Base-by-base conservation (phyloP, 2,113 vertebrate genomes). In the Pluvialis apricaria region DNA sequence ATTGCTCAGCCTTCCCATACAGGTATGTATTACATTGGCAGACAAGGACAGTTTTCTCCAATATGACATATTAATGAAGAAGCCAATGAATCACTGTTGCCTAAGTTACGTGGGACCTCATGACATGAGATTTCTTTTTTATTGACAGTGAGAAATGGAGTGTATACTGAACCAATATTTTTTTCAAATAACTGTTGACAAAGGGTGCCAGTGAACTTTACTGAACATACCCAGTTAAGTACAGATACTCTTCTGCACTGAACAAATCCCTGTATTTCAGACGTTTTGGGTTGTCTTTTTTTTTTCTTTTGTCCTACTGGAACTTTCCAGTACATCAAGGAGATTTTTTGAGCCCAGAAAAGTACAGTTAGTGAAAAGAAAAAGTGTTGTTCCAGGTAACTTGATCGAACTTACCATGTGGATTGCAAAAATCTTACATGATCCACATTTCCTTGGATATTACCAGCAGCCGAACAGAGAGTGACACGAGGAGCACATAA, bases 261-360 rank as follows among this genome's bases (percentile, higher is more conserved):
- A 61, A 13, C 2, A 92, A 87, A 58, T 42, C 18, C 6, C 6
- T 26, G 5, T 17, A 42, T 45, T 86, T 85, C 26, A 62, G 8
- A 2, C 21, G 9, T 2, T 19, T n/a, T 14, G 13, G 5, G 9
- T 26, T 4, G 13, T 45, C 12, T 3, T 24, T 8, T 60, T 15
- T 5, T 51, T 40, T 44, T 31, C 44, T 26, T 49, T 47, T 4
- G 0, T 49, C 4, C 9, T 57, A 52, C 11, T 86, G 54, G 25
- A 79, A 61, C 29, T 57, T 87, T 65, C 34, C 7, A 57, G 17
- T 25, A 62, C 11, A 64, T 42, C 44, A 51, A 66, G 26, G 11
- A 34, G 32, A 36, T 49, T 18, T 44, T 66, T 73, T 40, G 24
- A 57, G 28, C 25, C 10, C 18, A 15, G 32, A 34, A 76, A 88